Evolutionary conservation across 2,888 invertebrate genomes (phyloP).

Genomic region (Pomacea canaliculata): DNA sequence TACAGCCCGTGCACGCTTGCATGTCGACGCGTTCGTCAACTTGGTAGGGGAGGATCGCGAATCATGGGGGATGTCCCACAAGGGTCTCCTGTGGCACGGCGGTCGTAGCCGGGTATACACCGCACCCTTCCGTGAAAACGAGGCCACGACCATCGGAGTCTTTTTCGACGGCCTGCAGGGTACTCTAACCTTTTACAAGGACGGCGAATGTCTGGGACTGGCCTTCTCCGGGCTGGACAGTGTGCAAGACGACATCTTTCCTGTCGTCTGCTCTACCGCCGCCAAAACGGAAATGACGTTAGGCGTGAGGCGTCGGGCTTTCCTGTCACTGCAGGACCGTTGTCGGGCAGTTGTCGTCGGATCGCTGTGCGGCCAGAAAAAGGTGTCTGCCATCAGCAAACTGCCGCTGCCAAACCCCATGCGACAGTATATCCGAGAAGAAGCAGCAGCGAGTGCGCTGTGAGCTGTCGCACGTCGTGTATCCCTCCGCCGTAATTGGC

Average conservation of each 20-base stretch:
- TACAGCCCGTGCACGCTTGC: slow-evolving; percentile 74
- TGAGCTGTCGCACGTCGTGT: background rate
- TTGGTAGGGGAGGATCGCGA: slow-evolving; percentile 79
- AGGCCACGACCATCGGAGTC: slow-evolving; percentile 78
- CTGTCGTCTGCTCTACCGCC: slow-evolving; percentile 80
- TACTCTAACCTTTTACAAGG: slow-evolving; percentile 80
- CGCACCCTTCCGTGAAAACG: slow-evolving; percentile 79
- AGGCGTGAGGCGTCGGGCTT: slow-evolving; percentile 75
- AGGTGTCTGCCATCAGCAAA: slow-evolving; percentile 68
- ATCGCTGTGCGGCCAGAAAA: slow-evolving; percentile 33
- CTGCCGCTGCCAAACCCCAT: slow-evolving; percentile 76
- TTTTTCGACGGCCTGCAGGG: slow-evolving; percentile 78
- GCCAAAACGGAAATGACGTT: slow-evolving; percentile 82
- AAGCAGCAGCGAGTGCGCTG: background rate
- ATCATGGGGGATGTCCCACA: slow-evolving; percentile 82
- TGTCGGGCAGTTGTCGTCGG: slow-evolving; percentile 69
- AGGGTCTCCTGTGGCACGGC: slow-evolving; percentile 79
- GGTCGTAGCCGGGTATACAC: slow-evolving; percentile 77
- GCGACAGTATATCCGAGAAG: slow-evolving; percentile 58
- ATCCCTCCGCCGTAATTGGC: background rate
- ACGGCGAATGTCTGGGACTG: slow-evolving; percentile 78
- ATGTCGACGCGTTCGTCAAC: slow-evolving; percentile 79
- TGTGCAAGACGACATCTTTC: slow-evolving; percentile 76
- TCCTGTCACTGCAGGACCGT: slow-evolving; percentile 79
- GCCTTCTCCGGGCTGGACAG: slow-evolving; percentile 78